Percentiles rank a stretch among this genome's conserved stretches.
phyloP scores from a whole-genome alignment of 1,140 invertebrate species.

The Parasteatoda tepidariorum region DNA sequence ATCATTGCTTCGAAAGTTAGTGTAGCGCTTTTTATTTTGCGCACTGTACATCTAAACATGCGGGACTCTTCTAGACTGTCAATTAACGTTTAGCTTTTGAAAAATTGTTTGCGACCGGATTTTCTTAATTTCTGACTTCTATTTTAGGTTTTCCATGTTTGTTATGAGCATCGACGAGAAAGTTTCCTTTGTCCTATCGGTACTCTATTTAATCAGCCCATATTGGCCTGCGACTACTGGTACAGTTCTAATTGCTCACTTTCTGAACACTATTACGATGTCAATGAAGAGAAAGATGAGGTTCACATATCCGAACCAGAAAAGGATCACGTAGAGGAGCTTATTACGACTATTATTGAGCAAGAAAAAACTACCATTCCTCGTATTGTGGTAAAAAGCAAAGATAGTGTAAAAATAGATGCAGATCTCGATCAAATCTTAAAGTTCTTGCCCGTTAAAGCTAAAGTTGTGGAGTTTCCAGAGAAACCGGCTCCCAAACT shows the following conservation, averaged over 20 bases:
- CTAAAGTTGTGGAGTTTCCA: conserved; percentile 17
- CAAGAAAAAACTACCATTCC: background rate
- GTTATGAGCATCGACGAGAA: conserved; percentile 78
- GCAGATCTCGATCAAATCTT: background rate
- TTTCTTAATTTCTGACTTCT: background rate
- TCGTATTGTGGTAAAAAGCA: background rate
- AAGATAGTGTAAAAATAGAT: background rate
- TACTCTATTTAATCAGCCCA: conserved; percentile 85
- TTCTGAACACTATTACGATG: conserved; percentile 9
- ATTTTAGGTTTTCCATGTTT: conserved; percentile 63
- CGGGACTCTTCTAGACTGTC: too few species aligned
- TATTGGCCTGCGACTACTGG: conserved; percentile 64
- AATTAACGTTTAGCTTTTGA: too few species aligned
- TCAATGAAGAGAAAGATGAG: background rate
- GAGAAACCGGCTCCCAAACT: background rate
- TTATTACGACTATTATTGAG: background rate
- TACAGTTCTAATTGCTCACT: conserved; percentile 45
- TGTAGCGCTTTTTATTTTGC: too few species aligned
- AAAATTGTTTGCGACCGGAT: too few species aligned
- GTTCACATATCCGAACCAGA: background rate
- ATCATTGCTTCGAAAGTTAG: too few species aligned
- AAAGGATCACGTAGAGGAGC: background rate
- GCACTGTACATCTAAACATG: too few species aligned
- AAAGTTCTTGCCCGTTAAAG: conserved; percentile 45
- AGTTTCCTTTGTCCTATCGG: conserved; percentile 89